phyloP scores from a whole-genome alignment of 2,113 vertebrate genomes.

The Semicossyphus pulcher region DNA sequence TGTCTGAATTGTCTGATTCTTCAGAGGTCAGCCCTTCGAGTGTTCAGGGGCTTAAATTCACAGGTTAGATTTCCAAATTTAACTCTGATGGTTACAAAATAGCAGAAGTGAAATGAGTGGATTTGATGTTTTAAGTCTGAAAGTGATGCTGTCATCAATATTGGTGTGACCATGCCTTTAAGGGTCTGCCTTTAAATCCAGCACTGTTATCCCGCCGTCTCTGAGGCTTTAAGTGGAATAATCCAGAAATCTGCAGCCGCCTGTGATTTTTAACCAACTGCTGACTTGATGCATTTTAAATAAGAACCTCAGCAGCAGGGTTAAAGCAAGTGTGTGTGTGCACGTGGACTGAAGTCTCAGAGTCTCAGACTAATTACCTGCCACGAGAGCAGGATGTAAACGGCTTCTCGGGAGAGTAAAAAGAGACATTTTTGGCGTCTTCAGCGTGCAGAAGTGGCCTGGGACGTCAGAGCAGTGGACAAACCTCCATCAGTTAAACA shows the following conservation, averaged over 20 bases:
- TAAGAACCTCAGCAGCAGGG: constrained; percentile 20
- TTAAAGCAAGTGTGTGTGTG: neutral
- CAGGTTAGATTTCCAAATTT: too few relatives aligned
- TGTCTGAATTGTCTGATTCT: too few relatives aligned
- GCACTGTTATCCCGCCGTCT: neutral
- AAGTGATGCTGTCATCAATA: neutral
- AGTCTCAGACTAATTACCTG: constrained; percentile 39
- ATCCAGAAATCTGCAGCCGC: neutral
- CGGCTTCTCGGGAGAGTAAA: neutral
- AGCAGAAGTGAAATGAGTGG: too few relatives aligned
- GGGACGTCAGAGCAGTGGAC: neutral
- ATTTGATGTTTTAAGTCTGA: neutral
- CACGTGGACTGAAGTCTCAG: constrained; percentile 19
- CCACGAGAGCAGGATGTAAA: constrained; percentile 22
- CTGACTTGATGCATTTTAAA: constrained; percentile 31
- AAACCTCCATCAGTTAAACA: neutral
- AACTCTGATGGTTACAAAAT: too few relatives aligned
- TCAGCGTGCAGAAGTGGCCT: neutral
- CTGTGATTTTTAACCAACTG: constrained; percentile 12
- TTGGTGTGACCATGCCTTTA: neutral
- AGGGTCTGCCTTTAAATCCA: neutral
- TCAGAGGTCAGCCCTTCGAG: too few relatives aligned
- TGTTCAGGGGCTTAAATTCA: too few relatives aligned
- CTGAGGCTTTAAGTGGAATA: neutral
- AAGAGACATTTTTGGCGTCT: constrained; percentile 8